Conservation (phyloP, 2,797 vertebrate genomes). For the Typhlichthys subterraneus region DNA sequence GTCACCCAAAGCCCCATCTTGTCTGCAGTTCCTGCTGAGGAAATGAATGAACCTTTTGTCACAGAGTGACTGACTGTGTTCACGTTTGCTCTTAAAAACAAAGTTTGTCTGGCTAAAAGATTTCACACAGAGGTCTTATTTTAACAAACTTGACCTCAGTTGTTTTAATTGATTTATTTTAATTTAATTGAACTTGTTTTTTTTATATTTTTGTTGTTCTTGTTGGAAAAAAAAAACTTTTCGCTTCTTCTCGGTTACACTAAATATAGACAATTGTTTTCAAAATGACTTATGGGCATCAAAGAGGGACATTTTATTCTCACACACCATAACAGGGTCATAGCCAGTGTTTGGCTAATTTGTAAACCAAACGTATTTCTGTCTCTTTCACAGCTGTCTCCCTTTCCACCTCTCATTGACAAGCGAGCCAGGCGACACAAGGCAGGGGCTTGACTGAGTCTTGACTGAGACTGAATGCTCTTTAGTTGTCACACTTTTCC, state of each 20-base stretch:
- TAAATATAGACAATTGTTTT: not conserved
- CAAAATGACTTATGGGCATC: conserved; percentile 14
- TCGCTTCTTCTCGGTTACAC: not conserved
- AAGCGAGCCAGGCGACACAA: conserved; percentile 54
- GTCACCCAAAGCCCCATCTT: conserved; percentile 62
- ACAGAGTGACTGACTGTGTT: conserved; percentile 17
- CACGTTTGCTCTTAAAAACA: conserved; percentile 24
- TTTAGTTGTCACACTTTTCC: conserved; percentile 82
- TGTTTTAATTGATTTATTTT: not conserved
- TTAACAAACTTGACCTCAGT: not conserved
- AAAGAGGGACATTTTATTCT: conserved; percentile 42
- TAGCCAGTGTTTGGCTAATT: conserved; percentile 73
- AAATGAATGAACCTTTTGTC: conserved; percentile 57
- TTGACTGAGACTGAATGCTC: conserved; percentile 71
- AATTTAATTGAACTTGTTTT: too few relatives aligned
- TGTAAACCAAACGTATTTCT: conserved; percentile 73
- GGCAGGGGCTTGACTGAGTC: conserved; percentile 59
- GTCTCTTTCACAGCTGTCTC: conserved; percentile 56
- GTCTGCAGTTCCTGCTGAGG: conserved; percentile 45
- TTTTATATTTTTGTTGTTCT: too few relatives aligned
- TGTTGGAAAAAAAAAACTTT: too few relatives aligned
- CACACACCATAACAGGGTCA: conserved; percentile 56
- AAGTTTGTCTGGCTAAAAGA: conserved; percentile 28
- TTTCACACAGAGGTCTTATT: conserved; percentile 1
- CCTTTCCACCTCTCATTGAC: conserved; percentile 53